Base-by-base conservation (phyloP, 2,888 invertebrate genomes). In the Cosmopolites sordidus region DNA sequence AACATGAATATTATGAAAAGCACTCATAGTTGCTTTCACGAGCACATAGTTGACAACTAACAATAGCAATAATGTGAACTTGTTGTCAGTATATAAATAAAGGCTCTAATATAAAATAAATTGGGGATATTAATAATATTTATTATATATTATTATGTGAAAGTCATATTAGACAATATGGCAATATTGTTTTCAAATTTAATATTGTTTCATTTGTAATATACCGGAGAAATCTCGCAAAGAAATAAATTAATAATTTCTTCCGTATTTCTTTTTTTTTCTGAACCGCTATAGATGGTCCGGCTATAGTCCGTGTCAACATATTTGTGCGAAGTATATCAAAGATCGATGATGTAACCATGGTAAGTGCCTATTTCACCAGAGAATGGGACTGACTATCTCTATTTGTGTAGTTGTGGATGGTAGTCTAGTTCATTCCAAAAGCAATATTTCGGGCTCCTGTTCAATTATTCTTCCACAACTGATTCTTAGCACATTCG, bases 301-400 rank as follows among this genome's bases (percentile, higher is more conserved):
- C 94, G 76, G 92, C 94, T 77, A 85, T 90, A 80, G 94, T 95
- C 78, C 86, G 86, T 82, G 93, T 95, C 84, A 95, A 95, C 89
- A 92, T 95, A 83, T 92, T 92, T 87, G 90, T 95, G 81, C 83
- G 95, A 85, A 95, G 94, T 89, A 92, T 96, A 83, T 92, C 93
- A 82, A 93, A 94, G 85, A 95, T 95, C 83, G 94, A 95, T 87
- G 95, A 95, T 84, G 93, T 95, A 79, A 94, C 92, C 72, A 95
- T 95, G 95, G 95, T 95, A 90, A 92, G 92, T 92, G 77, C 73
- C 69, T 73, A 66, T 67, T 67, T 63, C 58, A 62, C 58, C 63
- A 65, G 61, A 61, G 65, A 66, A 68, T 66, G 66, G 62, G 59
- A 62, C 60, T 58, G 54, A 56, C 55, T 60, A 62, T 65, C 67